Conservation (phyloP, 2,797 vertebrate genomes). For the Lates japonicus region DNA sequence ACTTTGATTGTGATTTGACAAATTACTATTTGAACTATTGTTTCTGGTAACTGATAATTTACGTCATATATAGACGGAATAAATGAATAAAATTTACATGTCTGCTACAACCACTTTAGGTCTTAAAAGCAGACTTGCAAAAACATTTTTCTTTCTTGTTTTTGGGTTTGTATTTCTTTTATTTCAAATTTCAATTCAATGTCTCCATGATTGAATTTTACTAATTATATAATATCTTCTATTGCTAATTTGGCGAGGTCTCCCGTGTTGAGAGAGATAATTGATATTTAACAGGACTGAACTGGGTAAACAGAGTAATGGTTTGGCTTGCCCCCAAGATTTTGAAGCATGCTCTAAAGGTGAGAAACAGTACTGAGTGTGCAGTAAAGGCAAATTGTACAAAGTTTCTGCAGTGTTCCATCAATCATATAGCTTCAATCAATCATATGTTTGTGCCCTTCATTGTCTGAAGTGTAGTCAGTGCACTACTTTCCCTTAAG, state of each 20-base stretch:
- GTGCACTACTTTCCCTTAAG: neutral
- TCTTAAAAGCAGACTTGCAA: neutral
- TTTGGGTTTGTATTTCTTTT: neutral
- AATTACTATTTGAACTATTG: neutral
- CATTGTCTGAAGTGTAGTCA: slow-evolving; percentile 24
- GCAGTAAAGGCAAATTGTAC: slow-evolving; percentile 12
- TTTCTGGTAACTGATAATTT: neutral
- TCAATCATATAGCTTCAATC: slow-evolving; percentile 14
- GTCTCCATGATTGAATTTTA: neutral
- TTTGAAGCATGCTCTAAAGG: slow-evolving; percentile 25
- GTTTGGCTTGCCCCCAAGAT: slow-evolving; percentile 6
- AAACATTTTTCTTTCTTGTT: neutral
- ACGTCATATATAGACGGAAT: neutral
- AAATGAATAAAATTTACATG: neutral
- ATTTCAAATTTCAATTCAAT: neutral
- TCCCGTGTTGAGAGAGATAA: slow-evolving; percentile 2
- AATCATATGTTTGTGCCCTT: slow-evolving; percentile 32
- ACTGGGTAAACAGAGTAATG: slow-evolving; percentile 16
- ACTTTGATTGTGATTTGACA: neutral
- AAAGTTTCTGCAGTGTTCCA: slow-evolving; percentile 13
- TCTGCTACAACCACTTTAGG: neutral
- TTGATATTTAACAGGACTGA: slow-evolving; percentile 3
- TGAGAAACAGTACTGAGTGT: slow-evolving; percentile 8
- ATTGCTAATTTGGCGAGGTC: neutral
- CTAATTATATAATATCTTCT: neutral